Percentiles rank a stretch among this genome's conserved stretches.
phyloP scores from a whole-genome alignment of 2,113 vertebrate genomes.

The Piaya cayana region DNA sequence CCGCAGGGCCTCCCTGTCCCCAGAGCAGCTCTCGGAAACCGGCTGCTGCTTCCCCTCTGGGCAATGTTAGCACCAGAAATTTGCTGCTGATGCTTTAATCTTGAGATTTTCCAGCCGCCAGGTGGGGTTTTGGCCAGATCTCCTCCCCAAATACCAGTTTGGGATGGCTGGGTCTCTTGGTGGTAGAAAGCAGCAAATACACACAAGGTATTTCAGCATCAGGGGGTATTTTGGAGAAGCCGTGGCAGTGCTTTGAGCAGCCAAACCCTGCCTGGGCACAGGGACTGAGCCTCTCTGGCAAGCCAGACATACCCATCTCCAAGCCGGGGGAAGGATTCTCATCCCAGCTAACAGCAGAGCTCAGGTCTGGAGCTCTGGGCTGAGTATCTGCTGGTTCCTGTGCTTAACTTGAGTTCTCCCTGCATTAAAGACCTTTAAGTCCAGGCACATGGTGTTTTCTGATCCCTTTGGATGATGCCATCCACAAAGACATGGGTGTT shows the following conservation, averaged over 20 bases:
- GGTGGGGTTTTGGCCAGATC: not conserved
- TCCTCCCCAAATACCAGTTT: not conserved
- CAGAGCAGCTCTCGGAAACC: not conserved
- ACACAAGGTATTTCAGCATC: not conserved
- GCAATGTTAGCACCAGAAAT: not conserved
- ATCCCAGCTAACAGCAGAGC: not conserved
- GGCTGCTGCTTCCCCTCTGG: accelerated
- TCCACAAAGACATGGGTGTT: not conserved
- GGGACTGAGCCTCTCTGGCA: not conserved
- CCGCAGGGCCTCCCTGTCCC: accelerated
- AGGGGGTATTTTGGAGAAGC: not conserved
- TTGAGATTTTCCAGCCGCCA: not conserved
- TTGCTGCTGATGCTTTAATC: not conserved
- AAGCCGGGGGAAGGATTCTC: not conserved
- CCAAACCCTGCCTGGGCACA: not conserved
- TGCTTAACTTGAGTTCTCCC: not conserved
- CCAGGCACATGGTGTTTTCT: not conserved
- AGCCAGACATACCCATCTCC: accelerated
- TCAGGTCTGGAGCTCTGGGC: not conserved
- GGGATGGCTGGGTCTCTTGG: accelerated
- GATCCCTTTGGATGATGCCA: accelerated
- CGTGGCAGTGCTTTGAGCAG: not conserved
- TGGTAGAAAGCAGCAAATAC: not conserved
- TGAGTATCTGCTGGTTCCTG: not conserved
- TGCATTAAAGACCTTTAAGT: not conserved